Evolutionary conservation across 2,797 vertebrate genomes (phyloP), one percentile per base, ranked within the genome.

Genomic region (Phoeniculus purpureus): DNA sequence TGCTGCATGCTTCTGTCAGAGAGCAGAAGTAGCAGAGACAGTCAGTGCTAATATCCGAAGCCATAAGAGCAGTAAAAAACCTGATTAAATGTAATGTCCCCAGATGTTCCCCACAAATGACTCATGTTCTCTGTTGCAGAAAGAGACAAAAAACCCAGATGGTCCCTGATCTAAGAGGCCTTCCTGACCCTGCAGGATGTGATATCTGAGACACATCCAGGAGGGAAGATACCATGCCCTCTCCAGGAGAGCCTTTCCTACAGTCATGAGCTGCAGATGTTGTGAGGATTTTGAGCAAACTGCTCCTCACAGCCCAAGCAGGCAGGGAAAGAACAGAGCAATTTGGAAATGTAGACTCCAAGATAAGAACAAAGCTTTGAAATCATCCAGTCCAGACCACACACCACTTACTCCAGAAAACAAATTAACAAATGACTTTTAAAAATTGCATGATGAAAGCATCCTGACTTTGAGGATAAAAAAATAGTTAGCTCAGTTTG

Each of bases 41-140:
- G 32, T 32, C 45, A 23, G 32, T 32, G 62, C 31, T 82, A 89
- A 94, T 89, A 92, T 29, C 34, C 90, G 70, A 83, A 94, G 72
- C 48, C 56, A 80, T 62, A 73, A 62, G 27, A 93, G 87, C 14
- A 4, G 79, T 85, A 91, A 94, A 90, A 94, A 90, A 23, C 2
- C 20, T 29, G 66, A 95, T 94, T 85, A 94, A 89, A 87, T 0
- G 0, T 83, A 93, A 87, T 91, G 89, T 37, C 76, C 62, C 80
- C 91, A 95, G 91, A 94, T 91, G 93, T 93, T 90, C 56, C 62
- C 31, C 52, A 70, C 52, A 83, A 92, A 85, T 8, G 3, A 81
- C 45, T 85, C 52, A 5, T 68, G 25, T 20, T 90, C 37, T 78
- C 73, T 81, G 26, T 66, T 81, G 62, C 32, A 48, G 54, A 56